These are phyloP conservation scores for Xestia sexstrigata DNA, from an alignment of 2,888 invertebrate species.

Conservation along the genomic window DNA sequence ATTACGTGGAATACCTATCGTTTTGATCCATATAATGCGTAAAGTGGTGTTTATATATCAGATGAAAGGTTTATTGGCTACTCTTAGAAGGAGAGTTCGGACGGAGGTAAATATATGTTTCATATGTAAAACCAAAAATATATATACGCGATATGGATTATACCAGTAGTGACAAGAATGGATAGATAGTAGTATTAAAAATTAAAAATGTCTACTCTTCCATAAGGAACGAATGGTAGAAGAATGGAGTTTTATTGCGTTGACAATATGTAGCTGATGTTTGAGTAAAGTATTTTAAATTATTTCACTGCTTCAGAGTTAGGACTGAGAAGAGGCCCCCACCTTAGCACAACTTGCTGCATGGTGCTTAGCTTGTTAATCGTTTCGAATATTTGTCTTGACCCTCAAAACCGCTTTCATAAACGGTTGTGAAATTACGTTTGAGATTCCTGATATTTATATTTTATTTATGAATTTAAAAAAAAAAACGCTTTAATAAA, in stretches of 20 bases:
- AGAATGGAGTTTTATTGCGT: constrained; percentile 64
- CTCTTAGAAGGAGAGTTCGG: constrained; percentile 66
- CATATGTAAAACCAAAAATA: constrained; percentile 77
- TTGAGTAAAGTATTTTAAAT: constrained; percentile 49
- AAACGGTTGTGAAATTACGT: constrained; percentile 85
- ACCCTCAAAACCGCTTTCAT: constrained; percentile 75
- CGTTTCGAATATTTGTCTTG: constrained; percentile 71
- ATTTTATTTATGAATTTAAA: constrained; percentile 75
- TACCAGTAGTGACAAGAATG: constrained; percentile 66
- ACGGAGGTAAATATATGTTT: constrained; percentile 67
- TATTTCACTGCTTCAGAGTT: constrained; percentile 57
- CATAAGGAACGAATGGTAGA: constrained; percentile 63
- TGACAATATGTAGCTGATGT: constrained; percentile 51
- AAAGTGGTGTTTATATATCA: constrained; percentile 66
- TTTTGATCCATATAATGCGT: constrained; percentile 69
- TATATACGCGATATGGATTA: constrained; percentile 72
- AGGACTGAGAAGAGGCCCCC: constrained; percentile 68
- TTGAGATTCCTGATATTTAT: constrained; percentile 76
- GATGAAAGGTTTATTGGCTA: constrained; percentile 69
- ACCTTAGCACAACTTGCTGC: constrained; percentile 79
- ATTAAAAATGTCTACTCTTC: constrained; percentile 65
- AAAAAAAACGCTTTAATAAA: constrained; percentile 72
- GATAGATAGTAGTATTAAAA: constrained; percentile 69
- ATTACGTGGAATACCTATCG: constrained; percentile 70
- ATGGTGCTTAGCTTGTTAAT: constrained; percentile 84